Evolutionary conservation across 2,797 vertebrate genomes (phyloP).

Genomic region (Phoeniculus purpureus): DNA sequence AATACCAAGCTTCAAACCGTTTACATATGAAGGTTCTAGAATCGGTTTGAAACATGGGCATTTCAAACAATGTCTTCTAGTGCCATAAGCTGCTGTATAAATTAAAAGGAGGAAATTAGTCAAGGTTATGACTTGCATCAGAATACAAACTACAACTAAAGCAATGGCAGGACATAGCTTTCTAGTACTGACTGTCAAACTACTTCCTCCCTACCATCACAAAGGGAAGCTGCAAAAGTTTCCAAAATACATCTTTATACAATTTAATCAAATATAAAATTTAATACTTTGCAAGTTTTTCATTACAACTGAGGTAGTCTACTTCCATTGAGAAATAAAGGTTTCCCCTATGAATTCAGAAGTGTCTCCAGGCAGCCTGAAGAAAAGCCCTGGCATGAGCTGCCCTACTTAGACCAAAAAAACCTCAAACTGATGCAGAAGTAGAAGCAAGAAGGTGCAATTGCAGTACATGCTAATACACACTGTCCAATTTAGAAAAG

Average conservation of each 20-base stretch:
- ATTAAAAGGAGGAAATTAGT: neutral
- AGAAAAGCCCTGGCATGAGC: neutral
- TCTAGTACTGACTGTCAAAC: neutral
- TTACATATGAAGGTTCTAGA: neutral
- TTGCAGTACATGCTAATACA: neutral
- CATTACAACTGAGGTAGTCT: neutral
- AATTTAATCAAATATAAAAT: neutral
- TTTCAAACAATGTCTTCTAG: neutral
- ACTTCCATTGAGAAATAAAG: neutral
- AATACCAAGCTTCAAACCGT: neutral
- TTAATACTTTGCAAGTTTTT: neutral
- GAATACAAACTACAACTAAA: neutral
- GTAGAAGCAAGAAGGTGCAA: neutral
- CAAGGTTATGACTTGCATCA: neutral
- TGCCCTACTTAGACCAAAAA: neutral
- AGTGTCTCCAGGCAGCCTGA: neutral
- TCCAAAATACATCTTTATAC: neutral
- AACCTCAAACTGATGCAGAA: neutral
- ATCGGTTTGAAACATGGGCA: neutral
- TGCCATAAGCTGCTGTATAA: neutral
- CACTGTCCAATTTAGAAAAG: neutral
- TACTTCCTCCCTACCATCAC: neutral
- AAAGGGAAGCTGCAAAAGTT: neutral
- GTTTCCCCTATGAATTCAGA: neutral
- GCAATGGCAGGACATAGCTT: neutral